Evolutionary conservation across 2,888 invertebrate genomes (phyloP), one percentile per base, ranked within the genome.

Genomic region (Drosophila subquinaria): DNA sequence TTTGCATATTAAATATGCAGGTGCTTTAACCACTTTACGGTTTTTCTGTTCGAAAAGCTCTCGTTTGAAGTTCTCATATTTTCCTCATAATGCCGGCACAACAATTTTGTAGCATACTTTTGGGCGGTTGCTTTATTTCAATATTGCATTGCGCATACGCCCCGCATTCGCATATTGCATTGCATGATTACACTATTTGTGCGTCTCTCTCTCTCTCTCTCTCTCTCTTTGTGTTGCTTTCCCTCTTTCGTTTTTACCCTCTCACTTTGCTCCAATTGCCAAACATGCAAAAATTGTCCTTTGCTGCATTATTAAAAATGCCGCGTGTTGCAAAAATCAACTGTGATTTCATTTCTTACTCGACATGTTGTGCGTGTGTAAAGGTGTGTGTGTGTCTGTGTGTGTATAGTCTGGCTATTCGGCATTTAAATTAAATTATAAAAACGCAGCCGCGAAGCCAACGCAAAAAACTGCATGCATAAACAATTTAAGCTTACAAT

Each of bases 351-450:
- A 62, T 56, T 78, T 81, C 71, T 65, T 35, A 30, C 45, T 43
- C 35, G 45, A 40, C 62, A 75, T 66, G 66, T 62, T 53, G 53
- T 47, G 50, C 61, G 50, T 48, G 47, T 64, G 57, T 69, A 66
- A 67, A 56, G 17, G 43, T 59, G 51, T 51, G 51, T 33, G 52
- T 66, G 55, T 42, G 43, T 51, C 47, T 33, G 52, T 62, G 55
- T 53, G 42, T 42, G 50, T 62, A 61, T 30, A 47, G 70, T 47
- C 65, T 51, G 59, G 36, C 55, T 66, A 67, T 66, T 69, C 48
- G 63, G 69, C 72, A 70, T 83, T 88, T 88, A 73, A 83, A 86
- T 83, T 62, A 68, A 80, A 83, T 86, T 86, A 69, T 63, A 80
- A 69, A 82, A 67, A 69, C 57, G 51, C 76, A 69, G 68, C 38